A percentile compares a stretch with the other conserved stretches of the same genome.
phyloP scores from a whole-genome alignment of 2,888 invertebrate species.

The Eupsilia transversa region DNA sequence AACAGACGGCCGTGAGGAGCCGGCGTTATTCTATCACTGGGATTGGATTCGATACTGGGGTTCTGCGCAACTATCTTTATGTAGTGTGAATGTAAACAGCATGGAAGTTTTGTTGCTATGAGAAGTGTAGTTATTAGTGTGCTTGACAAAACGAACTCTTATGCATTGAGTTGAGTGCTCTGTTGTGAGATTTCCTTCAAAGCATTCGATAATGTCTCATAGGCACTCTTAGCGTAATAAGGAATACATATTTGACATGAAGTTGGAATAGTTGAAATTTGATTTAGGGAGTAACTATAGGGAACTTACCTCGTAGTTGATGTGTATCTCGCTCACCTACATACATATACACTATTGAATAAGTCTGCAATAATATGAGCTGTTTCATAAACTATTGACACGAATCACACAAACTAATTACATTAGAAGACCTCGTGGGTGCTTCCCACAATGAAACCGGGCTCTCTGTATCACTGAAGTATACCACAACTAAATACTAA shows the following conservation, averaged over 20 bases:
- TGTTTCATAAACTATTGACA: neutral
- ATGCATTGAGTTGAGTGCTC: neutral
- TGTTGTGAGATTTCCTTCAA: neutral
- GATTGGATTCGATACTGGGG: conserved; percentile 17
- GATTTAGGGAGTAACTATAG: neutral
- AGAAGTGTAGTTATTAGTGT: neutral
- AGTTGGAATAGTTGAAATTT: neutral
- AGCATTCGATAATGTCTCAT: neutral
- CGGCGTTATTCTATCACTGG: conserved; percentile 23
- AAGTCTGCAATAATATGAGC: neutral
- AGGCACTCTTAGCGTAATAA: too few species aligned
- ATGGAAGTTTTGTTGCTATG: neutral
- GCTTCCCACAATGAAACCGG: neutral
- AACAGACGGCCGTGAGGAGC: neutral
- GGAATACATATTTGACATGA: neutral
- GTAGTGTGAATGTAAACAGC: too few species aligned
- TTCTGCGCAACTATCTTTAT: neutral
- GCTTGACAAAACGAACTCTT: neutral
- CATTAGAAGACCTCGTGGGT: neutral
- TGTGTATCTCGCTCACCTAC: neutral
- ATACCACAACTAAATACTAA: neutral
- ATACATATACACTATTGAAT: neutral
- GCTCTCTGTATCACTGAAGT: neutral
- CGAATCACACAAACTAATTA: conserved; percentile 8
- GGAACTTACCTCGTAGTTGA: neutral